Conservation (phyloP, 2,888 invertebrate species). For the Drosophila monieri region DNA sequence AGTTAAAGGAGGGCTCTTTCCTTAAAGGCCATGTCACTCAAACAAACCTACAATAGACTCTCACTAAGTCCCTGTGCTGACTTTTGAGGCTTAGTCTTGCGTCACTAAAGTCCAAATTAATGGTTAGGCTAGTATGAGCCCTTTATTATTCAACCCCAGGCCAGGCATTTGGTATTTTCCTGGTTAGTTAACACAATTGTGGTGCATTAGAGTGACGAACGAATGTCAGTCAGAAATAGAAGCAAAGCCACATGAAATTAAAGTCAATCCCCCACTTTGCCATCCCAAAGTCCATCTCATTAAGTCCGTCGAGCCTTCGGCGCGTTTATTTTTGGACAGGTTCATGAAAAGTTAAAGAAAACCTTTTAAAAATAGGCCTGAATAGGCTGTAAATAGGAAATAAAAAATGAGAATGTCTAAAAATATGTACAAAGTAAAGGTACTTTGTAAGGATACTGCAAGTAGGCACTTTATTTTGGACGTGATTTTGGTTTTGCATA, state of each 20-base stretch:
- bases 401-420: conserved; percentile 3
- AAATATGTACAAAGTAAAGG: conserved; percentile 53
- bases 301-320: conserved; percentile 7
- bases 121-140: background rate
- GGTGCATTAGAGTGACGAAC: background rate
- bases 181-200: conserved; percentile 7
- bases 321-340: conserved; percentile 27
- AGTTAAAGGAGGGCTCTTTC: background rate
- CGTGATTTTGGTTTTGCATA: too few relatives aligned
- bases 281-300: conserved; percentile 7
- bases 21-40: background rate
- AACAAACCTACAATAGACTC: background rate
- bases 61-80: too few relatives aligned
- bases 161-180: conserved; percentile 10
- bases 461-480: background rate
- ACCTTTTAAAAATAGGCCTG: conserved; percentile 31
- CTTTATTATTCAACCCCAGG: background rate
- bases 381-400: background rate
- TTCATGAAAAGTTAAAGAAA: conserved; percentile 26
- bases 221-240: conserved; percentile 23
- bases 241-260: conserved; percentile 3
- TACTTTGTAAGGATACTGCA: conserved; percentile 49
- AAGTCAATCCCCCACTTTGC: conserved; percentile 14
- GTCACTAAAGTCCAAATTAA: background rate
- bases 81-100: background rate